Evolutionary conservation across 2,888 invertebrate species (phyloP).

Genomic region (Eristalis arbustorum): DNA sequence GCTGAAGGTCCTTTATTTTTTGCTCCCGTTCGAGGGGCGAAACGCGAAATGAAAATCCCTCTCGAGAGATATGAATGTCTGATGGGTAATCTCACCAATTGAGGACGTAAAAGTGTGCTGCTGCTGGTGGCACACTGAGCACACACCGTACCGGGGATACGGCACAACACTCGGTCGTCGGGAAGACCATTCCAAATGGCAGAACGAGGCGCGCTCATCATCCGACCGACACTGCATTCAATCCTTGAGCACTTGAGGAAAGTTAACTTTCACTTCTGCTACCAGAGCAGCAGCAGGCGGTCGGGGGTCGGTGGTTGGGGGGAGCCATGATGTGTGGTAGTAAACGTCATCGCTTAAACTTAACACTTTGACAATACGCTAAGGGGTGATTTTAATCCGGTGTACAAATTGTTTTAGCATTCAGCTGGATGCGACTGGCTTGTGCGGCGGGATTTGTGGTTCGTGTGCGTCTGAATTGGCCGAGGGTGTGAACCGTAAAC

Average conservation of each 20-base stretch:
- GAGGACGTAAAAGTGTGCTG: constrained; percentile 53
- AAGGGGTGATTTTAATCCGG: constrained; percentile 79
- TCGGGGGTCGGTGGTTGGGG: not conserved
- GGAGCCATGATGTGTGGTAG: constrained; percentile 13
- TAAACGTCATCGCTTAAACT: constrained; percentile 68
- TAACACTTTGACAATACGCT: constrained; percentile 75
- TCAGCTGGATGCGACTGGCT: constrained; percentile 42
- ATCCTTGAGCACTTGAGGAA: constrained; percentile 48
- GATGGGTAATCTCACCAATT: constrained; percentile 70
- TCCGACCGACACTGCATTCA: constrained; percentile 45
- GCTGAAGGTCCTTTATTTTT: constrained; percentile 10
- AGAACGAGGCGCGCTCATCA: constrained; percentile 35
- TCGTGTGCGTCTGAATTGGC: constrained; percentile 13
- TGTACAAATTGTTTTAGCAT: constrained; percentile 77
- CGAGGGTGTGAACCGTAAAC: constrained; percentile 1
- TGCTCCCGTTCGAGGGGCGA: not conserved
- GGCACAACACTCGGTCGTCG: constrained; percentile 49
- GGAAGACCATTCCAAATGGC: constrained; percentile 54
- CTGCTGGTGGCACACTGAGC: constrained; percentile 22
- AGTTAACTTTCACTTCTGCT: constrained; percentile 66
- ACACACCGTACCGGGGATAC: constrained; percentile 59
- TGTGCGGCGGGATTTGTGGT: constrained; percentile 49
- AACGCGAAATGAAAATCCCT: constrained; percentile 66
- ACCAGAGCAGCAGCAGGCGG: constrained; percentile 3
- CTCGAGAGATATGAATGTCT: constrained; percentile 70